Evolutionary conservation across 2,888 invertebrate genomes (phyloP), one percentile per base, ranked within the genome.

Genomic region (Stegana nigrithorax): DNA sequence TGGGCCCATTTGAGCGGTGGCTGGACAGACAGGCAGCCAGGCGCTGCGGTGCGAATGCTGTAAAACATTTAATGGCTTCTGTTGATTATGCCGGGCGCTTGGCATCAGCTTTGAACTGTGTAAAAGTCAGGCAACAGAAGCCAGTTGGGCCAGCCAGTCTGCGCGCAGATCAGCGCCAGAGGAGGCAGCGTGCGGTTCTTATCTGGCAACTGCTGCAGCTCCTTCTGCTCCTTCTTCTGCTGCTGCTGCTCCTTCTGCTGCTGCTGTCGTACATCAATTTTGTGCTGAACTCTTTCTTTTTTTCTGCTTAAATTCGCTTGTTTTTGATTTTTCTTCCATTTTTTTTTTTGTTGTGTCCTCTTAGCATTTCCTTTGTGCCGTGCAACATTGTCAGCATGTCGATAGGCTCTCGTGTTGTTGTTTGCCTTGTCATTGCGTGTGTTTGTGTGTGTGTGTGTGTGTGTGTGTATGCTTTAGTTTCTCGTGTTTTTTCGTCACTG

Each of bases 201-300:
- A n/a, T n/a, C n/a, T n/a, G n/a, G n/a, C n/a, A n/a, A n/a, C n/a
- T n/a, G n/a, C n/a, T n/a, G n/a, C n/a, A n/a, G n/a, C n/a, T n/a
- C n/a, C n/a, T n/a, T n/a, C n/a, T n/a, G n/a, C n/a, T n/a, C n/a
- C n/a, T n/a, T n/a, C n/a, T n/a, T n/a, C n/a, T n/a, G n/a, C n/a
- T n/a, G n/a, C n/a, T n/a, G n/a, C n/a, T n/a, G n/a, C n/a, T 7
- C 19, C 14, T 57, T 62, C 51, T 66, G 65, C 63, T 71, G 80
- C 73, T 76, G 27, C 32, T 21, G 55, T 55, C 19, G 55, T 12
- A 55, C 21, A 55, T 55, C 39, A 55, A 55, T 55, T 55, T 55
- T 36, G 23, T n/a, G n/a, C n/a, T n/a, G n/a, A n/a, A n/a, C n/a
- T n/a, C n/a, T n/a, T n/a, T n/a, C n/a, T n/a, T n/a, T n/a, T n/a